Evolutionary conservation across 2,113 vertebrate species (phyloP), one percentile per base, ranked within the genome.

Genomic region (Ibidorhyncha struthersii): DNA sequence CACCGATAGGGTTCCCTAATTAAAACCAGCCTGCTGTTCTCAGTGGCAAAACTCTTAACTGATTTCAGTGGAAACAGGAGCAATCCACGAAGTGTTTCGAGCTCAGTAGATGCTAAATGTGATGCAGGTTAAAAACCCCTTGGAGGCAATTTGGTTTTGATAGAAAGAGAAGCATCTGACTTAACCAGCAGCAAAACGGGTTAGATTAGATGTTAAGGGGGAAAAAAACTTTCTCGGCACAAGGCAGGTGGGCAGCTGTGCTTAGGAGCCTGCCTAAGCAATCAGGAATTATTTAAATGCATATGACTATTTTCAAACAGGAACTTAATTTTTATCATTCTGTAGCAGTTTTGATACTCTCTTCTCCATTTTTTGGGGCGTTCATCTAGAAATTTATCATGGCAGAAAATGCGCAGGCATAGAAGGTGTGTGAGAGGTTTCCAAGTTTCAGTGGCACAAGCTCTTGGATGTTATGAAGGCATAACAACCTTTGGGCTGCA

Each of bases 131-230:
- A 90, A 91, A 96, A 92, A 62, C 78, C 12, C 20, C n/a, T 43
- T 36, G 32, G 59, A 93, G 36, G 26, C 38, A 92, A 71, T 74
- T 55, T 79, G 18, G 20, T 82, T 52, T 66, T 59, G 67, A 43
- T 25, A 58, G 52, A 89, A 81, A 59, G 30, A 89, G 52, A 74
- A 58, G 69, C 36, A 82, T 74, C 25, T 45, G 65, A 11, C 22
- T 93, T 89, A 85, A 91, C 38, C 26, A 87, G 25, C 14, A 81
- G 65, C 19, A 74, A 89, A 93, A 86, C 27, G 55, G 19, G 45
- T 74, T 41, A 84, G 38, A 58, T 5, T 34, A 65, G 32, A 58
- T 36, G 6, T 38, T 70, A 59, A 49, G 12, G 22, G 15, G 10
- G 26, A 86, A 93, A 20, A 63, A 58, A 17, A 12, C 3, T 23